phyloP scores from a whole-genome alignment of 2,113 vertebrate species.

The Elanoides forficatus region DNA sequence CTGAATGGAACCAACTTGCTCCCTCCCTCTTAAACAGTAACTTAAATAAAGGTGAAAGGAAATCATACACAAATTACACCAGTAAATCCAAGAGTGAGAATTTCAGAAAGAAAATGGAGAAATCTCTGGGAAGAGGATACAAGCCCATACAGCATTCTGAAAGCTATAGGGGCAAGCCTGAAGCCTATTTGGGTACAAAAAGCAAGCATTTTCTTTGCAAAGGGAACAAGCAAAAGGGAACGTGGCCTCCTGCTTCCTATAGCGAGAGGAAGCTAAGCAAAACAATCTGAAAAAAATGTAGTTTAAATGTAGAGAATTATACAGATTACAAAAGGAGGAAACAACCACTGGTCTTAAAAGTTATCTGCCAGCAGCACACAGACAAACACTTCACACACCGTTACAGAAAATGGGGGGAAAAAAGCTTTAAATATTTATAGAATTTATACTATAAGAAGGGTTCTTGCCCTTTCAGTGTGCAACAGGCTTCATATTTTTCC shows the following conservation, averaged over 20 bases:
- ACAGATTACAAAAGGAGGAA: background rate
- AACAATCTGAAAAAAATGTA: background rate
- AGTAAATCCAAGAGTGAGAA: background rate
- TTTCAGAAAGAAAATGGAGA: background rate
- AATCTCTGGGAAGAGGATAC: background rate
- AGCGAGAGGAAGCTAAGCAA: background rate
- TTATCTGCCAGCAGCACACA: background rate
- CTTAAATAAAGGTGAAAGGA: background rate
- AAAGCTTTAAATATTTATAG: background rate
- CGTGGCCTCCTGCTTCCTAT: background rate
- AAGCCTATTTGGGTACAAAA: background rate
- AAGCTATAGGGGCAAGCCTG: background rate
- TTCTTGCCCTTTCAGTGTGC: background rate
- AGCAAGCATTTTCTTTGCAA: background rate
- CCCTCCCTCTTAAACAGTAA: background rate
- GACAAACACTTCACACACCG: background rate
- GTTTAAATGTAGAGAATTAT: background rate
- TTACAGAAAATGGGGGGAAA: background rate
- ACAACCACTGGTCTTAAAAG: background rate
- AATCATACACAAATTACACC: background rate
- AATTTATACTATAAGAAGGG: background rate
- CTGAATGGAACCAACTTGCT: background rate
- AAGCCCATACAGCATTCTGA: background rate
- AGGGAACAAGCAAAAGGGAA: background rate
- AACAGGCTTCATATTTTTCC: background rate